A percentile compares a stretch with the other conserved stretches of the same genome.
These are phyloP conservation scores for Ephydatia muelleri DNA, from an alignment of 37 sponge, comb jelly and placozoan genomes.

Conservation along the genomic window DNA sequence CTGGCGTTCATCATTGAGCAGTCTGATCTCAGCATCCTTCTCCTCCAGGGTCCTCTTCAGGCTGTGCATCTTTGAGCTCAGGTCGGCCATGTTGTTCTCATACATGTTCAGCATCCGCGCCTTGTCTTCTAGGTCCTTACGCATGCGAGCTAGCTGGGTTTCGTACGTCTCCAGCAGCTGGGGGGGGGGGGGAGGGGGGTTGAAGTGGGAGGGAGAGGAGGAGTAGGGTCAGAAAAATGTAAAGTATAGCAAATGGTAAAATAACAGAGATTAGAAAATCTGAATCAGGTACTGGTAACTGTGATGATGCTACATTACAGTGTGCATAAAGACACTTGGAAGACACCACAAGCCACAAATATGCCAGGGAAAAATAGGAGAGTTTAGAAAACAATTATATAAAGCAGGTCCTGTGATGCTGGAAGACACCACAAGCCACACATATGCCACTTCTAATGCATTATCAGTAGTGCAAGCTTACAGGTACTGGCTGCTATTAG, in stretches of 20 bases:
- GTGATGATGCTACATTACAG: too few relatives aligned
- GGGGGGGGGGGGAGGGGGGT: not conserved
- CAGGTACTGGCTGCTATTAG: too few relatives aligned
- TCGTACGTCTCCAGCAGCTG: conserved; percentile 66
- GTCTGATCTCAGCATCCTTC: conserved; percentile 55
- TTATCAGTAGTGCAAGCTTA: too few relatives aligned
- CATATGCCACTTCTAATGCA: too few relatives aligned
- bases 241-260: not conserved
- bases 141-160: conserved; percentile 50
- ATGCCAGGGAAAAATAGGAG: too few relatives aligned
- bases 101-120: conserved; percentile 61
- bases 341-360: too few relatives aligned
- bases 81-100: conserved; percentile 72
- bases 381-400: too few relatives aligned
- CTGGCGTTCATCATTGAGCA: conserved; percentile 48
- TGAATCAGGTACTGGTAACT: too few relatives aligned
- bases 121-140: conserved; percentile 50
- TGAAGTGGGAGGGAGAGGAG: not conserved
- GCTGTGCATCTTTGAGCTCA: conserved; percentile 54
- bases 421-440: too few relatives aligned
- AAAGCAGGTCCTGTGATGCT: too few relatives aligned
- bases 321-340: too few relatives aligned
- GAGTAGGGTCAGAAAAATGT: not conserved
- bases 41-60: conserved; percentile 66
- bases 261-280: too few relatives aligned